Percentiles rank a stretch among this genome's conserved stretches.
These are phyloP conservation scores for Conistra vaccinii DNA, from an alignment of 2,888 invertebrate species.

Conservation along the genomic window DNA sequence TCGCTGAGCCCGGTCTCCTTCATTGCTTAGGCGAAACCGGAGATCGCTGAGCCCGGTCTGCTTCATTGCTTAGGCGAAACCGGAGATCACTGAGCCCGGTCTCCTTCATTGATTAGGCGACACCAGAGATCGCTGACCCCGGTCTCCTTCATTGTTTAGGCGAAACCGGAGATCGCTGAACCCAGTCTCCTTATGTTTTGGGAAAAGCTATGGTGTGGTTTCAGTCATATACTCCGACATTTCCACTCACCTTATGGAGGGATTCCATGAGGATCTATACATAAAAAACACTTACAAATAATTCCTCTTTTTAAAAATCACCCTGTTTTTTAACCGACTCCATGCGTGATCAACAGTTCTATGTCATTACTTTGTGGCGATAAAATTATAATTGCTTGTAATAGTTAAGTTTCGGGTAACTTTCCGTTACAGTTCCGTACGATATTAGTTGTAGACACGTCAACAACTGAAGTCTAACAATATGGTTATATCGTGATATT, in stretches of 20 bases:
- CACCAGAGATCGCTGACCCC: not conserved
- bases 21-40: no score
- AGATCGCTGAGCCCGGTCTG: no score
- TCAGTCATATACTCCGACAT: not conserved
- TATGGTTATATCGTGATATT: not conserved
- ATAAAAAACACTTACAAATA: not conserved
- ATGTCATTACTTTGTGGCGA: conserved; percentile 23
- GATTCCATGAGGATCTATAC: not conserved
- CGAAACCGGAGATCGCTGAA: not conserved
- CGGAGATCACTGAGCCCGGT: no score
- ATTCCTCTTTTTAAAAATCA: not conserved
- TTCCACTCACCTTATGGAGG: not conserved
- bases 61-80: no score
- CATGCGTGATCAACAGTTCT: conserved; percentile 47
- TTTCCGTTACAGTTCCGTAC: conserved; percentile 20
- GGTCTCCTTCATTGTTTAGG: no score
- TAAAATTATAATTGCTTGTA: conserved; percentile 46
- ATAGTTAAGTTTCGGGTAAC: conserved; percentile 6
- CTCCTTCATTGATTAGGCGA: not conserved
- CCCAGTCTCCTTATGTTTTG: not conserved
- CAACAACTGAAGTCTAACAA: conserved; percentile 2
- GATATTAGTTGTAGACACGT: conserved; percentile 21
- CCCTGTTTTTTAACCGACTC: not conserved
- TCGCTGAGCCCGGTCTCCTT: no score
- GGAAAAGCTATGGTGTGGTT: not conserved